Percentiles rank a stretch among this genome's conserved stretches.
These are phyloP conservation scores for Pangasius sanitwongsei DNA, from an alignment of 2,797 vertebrate species.

Conservation along the genomic window DNA sequence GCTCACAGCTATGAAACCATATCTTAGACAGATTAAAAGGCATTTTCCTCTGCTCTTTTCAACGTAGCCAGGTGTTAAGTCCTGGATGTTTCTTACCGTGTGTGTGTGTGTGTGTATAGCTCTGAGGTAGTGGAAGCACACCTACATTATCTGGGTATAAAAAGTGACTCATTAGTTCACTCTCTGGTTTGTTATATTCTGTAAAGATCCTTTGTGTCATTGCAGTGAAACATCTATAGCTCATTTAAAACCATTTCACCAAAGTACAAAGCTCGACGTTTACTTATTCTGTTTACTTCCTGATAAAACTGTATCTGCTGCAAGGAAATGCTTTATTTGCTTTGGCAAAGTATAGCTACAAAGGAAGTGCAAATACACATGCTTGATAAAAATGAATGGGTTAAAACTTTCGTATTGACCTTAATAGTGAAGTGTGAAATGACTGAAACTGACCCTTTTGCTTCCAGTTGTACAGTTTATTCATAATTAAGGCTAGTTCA, in stretches of 20 bases:
- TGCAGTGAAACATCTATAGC: neutral
- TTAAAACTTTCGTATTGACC: neutral
- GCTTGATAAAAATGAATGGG: neutral
- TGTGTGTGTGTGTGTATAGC: conserved; percentile 10
- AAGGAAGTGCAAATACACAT: neutral
- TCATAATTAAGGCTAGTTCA: neutral
- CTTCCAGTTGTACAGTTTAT: neutral
- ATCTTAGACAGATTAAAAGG: conserved; percentile 81
- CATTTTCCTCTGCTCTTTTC: conserved; percentile 74
- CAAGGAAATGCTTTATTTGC: conserved; percentile 26
- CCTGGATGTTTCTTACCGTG: conserved; percentile 43
- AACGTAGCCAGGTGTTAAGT: conserved; percentile 75
- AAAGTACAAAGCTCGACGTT: neutral
- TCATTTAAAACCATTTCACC: conserved; percentile 6
- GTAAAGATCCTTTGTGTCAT: neutral
- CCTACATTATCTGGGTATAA: conserved; percentile 10
- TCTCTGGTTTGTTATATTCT: neutral
- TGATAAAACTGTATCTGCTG: neutral
- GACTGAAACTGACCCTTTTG: neutral
- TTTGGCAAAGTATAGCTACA: neutral
- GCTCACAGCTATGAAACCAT: conserved; percentile 82
- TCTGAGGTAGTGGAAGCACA: conserved; percentile 7
- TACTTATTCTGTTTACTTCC: conserved; percentile 14
- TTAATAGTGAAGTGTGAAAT: neutral
- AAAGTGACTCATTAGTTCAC: conserved; percentile 11